Percentiles rank a stretch among this genome's conserved stretches.
phyloP scores from a whole-genome alignment of 2,888 invertebrate genomes.

The Watsonalla cultraria region DNA sequence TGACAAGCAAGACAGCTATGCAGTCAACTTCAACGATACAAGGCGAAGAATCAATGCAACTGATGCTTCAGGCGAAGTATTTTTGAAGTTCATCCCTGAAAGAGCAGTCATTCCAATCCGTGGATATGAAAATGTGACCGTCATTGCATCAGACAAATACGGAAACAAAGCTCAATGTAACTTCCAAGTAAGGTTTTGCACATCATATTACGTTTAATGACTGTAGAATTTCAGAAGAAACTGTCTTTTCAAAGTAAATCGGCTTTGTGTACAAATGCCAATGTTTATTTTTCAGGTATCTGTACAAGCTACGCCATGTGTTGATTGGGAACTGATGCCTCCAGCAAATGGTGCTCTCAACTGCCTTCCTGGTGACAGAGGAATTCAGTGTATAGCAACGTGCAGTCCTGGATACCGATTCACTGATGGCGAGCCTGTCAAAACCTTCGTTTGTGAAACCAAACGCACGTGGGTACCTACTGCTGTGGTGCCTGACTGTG shows the following conservation, averaged over 20 bases:
- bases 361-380: conserved; percentile 89
- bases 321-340: conserved; percentile 94
- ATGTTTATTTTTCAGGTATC: conserved; percentile 78
- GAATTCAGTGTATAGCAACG: conserved; percentile 92
- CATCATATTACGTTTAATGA: too few species aligned
- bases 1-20: conserved; percentile 92
- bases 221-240: too few species aligned
- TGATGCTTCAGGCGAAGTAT: conserved; percentile 93
- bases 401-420: conserved; percentile 93
- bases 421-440: conserved; percentile 92
- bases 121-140: conserved; percentile 94
- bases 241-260: too few species aligned
- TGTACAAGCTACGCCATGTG: conserved; percentile 95
- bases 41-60: conserved; percentile 89
- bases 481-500: conserved; percentile 95
- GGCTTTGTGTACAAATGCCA: conserved; percentile 37
- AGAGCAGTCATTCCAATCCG: conserved; percentile 91
- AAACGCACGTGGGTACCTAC: conserved; percentile 91
- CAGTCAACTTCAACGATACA: conserved; percentile 95
- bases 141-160: conserved; percentile 90
- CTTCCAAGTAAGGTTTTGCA: conserved; percentile 84
- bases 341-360: conserved; percentile 94
- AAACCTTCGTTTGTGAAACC: conserved; percentile 90
- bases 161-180: conserved; percentile 94
- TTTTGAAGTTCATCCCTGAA: conserved; percentile 89